Evolutionary conservation across 2,888 invertebrate genomes (phyloP).

Genomic region (Drosophila austrosaltans): DNA sequence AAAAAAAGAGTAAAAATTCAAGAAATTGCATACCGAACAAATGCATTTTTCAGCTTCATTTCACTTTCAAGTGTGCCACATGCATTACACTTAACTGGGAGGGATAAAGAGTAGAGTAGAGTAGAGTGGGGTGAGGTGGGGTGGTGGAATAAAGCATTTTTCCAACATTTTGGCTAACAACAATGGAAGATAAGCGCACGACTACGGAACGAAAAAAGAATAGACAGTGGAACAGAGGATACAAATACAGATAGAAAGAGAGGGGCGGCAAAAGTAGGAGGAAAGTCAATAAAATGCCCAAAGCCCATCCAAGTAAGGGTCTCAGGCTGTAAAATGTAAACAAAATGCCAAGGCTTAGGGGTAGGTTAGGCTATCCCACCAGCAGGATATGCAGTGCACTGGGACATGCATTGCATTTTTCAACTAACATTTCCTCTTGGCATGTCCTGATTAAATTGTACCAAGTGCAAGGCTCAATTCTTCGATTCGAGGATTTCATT

Average conservation of each 20-base stretch:
- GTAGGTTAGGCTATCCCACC: conserved; percentile 33
- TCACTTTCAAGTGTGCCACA: conserved; percentile 80
- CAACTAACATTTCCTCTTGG: conserved; percentile 27
- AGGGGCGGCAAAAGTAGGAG: conserved; percentile 14
- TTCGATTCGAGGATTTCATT: conserved; percentile 32
- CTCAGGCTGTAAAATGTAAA: conserved; percentile 54
- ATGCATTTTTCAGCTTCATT: conserved; percentile 83
- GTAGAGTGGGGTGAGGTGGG: background rate
- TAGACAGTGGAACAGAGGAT: conserved; percentile 22
- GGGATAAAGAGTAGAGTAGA: background rate
- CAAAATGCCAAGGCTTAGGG: conserved; percentile 52
- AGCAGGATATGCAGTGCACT: conserved; percentile 23
- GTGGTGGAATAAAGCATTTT: conserved; percentile 54
- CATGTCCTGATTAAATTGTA: conserved; percentile 68
- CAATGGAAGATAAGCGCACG: conserved; percentile 54
- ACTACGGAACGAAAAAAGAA: background rate
- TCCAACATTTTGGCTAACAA: conserved; percentile 76
- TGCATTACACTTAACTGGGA: conserved; percentile 58
- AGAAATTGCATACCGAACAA: conserved; percentile 48
- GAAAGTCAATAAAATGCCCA: conserved; percentile 67
- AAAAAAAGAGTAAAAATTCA: background rate
- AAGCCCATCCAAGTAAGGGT: conserved; percentile 39
- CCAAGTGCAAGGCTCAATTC: conserved; percentile 55
- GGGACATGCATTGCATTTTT: conserved; percentile 46
- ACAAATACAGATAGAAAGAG: conserved; percentile 18